phyloP scores from a whole-genome alignment of 2,888 invertebrate species.

The Bhutanitis thaidina region DNA sequence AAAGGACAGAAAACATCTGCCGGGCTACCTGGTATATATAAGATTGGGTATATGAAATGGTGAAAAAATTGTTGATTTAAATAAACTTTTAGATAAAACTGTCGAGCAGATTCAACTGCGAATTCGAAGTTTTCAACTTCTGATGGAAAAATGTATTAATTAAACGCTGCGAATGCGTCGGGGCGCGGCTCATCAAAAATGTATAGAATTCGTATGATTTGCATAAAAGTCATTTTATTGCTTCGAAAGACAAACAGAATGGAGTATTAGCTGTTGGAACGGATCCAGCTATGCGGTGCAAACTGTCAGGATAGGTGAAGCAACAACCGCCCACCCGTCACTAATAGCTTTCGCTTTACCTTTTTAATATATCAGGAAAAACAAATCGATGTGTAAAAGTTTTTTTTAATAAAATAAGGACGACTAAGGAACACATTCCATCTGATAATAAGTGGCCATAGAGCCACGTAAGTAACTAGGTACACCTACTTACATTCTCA shows the following conservation, averaged over 20 bases:
- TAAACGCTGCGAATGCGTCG: slow-evolving; percentile 65
- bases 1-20: too few species aligned
- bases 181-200: slow-evolving; percentile 74
- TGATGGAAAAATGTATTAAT: slow-evolving; percentile 76
- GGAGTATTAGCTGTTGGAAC: slow-evolving; percentile 74
- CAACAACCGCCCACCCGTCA: slow-evolving; percentile 10
- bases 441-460: background rate
- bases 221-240: slow-evolving; percentile 81
- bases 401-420: background rate
- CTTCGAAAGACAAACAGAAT: slow-evolving; percentile 78
- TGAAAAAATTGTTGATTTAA: too few species aligned
- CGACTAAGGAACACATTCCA: background rate
- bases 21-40: too few species aligned
- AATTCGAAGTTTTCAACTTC: slow-evolving; percentile 25
- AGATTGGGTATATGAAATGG: too few species aligned
- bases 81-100: slow-evolving; percentile 2
- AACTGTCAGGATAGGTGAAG: slow-evolving; percentile 22
- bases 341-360: slow-evolving; percentile 9
- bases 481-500: too few species aligned
- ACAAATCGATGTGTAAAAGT: background rate
- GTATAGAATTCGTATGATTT: slow-evolving; percentile 80
- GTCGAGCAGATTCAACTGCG: background rate
- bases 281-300: slow-evolving; percentile 55
- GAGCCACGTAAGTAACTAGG: too few species aligned
- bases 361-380: background rate